Evolutionary conservation across 2,888 invertebrate species (phyloP).

Genomic region (Archips xylosteana): DNA sequence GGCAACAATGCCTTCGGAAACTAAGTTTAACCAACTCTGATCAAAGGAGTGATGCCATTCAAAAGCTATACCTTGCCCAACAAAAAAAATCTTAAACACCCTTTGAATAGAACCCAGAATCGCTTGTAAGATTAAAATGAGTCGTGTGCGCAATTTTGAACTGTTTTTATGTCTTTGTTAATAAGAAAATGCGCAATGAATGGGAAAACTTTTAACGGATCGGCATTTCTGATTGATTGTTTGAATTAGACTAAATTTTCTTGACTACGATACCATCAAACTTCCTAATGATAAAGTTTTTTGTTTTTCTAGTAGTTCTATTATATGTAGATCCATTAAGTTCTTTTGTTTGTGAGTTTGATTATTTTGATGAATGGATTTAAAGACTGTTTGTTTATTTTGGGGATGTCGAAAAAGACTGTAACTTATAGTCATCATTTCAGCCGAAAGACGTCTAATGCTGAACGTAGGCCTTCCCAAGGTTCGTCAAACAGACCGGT

Average conservation of each 20-base stretch:
- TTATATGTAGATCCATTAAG: background rate
- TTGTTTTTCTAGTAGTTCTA: background rate
- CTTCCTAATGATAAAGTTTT: conserved; percentile 12
- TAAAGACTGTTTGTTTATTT: background rate
- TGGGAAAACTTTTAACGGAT: conserved; percentile 7
- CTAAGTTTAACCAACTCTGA: conserved; percentile 36
- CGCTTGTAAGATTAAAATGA: background rate
- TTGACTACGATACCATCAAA: background rate
- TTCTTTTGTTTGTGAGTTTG: background rate
- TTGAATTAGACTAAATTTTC: conserved; percentile 1
- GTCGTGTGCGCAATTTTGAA: background rate
- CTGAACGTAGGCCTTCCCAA: too few species aligned
- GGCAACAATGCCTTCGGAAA: conserved; percentile 34
- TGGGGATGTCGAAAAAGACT: too few species aligned
- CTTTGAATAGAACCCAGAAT: background rate
- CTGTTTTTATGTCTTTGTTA: conserved; percentile 1
- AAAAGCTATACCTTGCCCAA: background rate
- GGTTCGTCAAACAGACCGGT: too few species aligned
- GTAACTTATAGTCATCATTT: too few species aligned
- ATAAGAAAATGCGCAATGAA: conserved; percentile 9
- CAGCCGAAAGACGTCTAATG: too few species aligned
- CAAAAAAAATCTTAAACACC: background rate
- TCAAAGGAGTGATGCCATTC: conserved; percentile 14
- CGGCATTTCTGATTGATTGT: conserved; percentile 18
- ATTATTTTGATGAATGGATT: background rate